Evolutionary conservation across 2,113 vertebrate genomes (phyloP).

Genomic region (Misgurnus mizolepis): DNA sequence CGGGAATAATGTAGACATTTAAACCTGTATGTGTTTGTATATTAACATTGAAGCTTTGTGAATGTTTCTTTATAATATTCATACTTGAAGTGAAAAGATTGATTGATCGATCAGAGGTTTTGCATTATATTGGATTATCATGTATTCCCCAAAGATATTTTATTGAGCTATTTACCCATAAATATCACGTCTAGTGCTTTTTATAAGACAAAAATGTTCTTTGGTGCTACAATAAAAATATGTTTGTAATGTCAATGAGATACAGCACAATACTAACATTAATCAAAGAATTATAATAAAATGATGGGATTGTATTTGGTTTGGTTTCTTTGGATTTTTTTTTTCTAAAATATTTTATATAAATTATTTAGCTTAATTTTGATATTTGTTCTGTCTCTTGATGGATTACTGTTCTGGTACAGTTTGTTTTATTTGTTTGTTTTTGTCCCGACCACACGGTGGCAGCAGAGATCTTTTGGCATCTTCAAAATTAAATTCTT

Average conservation of each 20-base stretch:
- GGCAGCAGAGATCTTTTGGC: too few species aligned
- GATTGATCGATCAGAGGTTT: slow-evolving; percentile 63
- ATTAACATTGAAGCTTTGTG: slow-evolving; percentile 61
- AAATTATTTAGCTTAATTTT: too few species aligned
- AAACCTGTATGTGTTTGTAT: slow-evolving; percentile 60
- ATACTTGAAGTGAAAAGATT: slow-evolving; percentile 77
- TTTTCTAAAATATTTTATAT: too few species aligned
- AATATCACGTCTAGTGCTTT: slow-evolving; percentile 59
- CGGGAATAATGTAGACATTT: slow-evolving; percentile 72
- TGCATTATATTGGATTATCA: slow-evolving; percentile 66
- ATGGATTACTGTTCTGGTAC: too few species aligned
- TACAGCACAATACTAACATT: slow-evolving; percentile 71
- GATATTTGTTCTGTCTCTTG: too few species aligned
- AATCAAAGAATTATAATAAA: slow-evolving; percentile 69
- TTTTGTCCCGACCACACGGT: too few species aligned
- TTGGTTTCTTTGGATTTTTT: slow-evolving; percentile 48
- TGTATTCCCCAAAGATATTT: slow-evolving; percentile 78
- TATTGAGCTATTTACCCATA: slow-evolving; percentile 62
- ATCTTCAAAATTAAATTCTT: too few species aligned
- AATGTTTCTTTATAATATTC: slow-evolving; percentile 74
- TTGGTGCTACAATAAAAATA: slow-evolving; percentile 71
- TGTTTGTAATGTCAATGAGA: slow-evolving; percentile 36
- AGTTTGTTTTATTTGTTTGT: too few species aligned
- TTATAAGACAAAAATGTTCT: slow-evolving; percentile 63
- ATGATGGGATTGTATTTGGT: slow-evolving; percentile 68